A percentile compares a stretch with the other conserved stretches of the same genome.
These are phyloP conservation scores for Microcebus ravelobensis DNA, from an alignment of 2,113 vertebrate species.

Conservation along the genomic window DNA sequence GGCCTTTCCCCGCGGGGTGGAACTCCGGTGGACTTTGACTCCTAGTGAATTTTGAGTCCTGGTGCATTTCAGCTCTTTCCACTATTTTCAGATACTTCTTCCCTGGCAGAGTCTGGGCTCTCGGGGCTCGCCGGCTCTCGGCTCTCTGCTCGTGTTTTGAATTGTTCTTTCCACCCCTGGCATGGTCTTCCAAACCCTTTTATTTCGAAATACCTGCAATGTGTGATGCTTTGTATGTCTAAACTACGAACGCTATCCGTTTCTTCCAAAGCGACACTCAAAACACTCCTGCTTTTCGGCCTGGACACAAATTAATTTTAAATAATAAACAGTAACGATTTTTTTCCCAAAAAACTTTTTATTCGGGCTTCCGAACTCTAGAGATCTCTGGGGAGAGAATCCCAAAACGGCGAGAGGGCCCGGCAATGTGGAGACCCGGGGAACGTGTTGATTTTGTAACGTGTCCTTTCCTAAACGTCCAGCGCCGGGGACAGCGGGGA, in stretches of 20 bases:
- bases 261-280: neutral
- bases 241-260: neutral
- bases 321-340: constrained; percentile 26
- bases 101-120: neutral
- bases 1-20: neutral
- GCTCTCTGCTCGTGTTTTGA: neutral
- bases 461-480: neutral
- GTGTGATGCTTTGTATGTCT: neutral
- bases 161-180: neutral
- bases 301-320: neutral
- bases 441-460: neutral
- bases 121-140: accelerated
- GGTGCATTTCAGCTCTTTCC: neutral
- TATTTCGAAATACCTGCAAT: constrained; percentile 57
- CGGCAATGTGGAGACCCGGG: neutral
- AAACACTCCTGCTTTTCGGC: neutral
- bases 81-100: neutral
- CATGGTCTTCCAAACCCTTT: constrained; percentile 21
- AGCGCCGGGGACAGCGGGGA: neutral
- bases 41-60: neutral
- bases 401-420: too few species aligned
- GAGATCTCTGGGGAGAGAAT: neutral
- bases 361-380: neutral
- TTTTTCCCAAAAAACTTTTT: constrained; percentile 54
- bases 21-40: neutral